A percentile compares a stretch with the other conserved stretches of the same genome.
Evolutionary conservation across 1,140 invertebrate genomes (phyloP).

Genomic region (Paracyclopina nana): DNA sequence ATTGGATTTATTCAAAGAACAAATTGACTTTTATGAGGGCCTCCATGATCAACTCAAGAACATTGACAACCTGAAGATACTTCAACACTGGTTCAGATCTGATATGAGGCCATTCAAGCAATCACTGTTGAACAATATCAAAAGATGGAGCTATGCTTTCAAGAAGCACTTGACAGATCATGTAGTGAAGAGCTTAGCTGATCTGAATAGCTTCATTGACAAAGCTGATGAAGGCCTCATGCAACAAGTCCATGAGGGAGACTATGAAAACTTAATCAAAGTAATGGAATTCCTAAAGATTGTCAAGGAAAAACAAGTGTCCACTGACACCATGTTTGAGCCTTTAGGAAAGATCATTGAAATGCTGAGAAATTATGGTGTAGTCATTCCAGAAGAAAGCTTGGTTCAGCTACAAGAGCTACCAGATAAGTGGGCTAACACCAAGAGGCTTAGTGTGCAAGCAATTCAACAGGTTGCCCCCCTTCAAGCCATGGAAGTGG

Average conservation of each 20-base stretch:
- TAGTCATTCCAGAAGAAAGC: constrained; percentile 33
- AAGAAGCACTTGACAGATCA: constrained; percentile 77
- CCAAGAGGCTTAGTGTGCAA: constrained; percentile 71
- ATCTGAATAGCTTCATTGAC: constrained; percentile 38
- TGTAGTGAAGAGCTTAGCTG: constrained; percentile 40
- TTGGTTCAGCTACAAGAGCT: constrained; percentile 46
- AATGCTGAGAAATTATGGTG: constrained; percentile 31
- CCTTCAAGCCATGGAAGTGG: constrained; percentile 79
- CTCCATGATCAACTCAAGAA: constrained; percentile 17
- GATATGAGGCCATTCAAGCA: constrained; percentile 76
- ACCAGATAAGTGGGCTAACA: constrained; percentile 85
- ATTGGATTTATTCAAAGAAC: constrained; percentile 72
- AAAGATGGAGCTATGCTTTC: constrained; percentile 88
- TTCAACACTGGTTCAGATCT: constrained; percentile 57
- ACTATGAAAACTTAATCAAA: constrained; percentile 30
- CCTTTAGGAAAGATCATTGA: constrained; percentile 49
- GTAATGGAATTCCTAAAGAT: constrained; percentile 28
- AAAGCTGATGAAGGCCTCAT: constrained; percentile 42
- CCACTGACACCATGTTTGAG: constrained; percentile 66
- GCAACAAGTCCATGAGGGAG: constrained; percentile 29
- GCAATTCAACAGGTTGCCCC: constrained; percentile 87
- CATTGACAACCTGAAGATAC: constrained; percentile 15
- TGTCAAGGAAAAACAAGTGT: constrained; percentile 30
- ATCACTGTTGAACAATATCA: constrained; percentile 66
- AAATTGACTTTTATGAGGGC: constrained; percentile 28